A percentile compares a stretch with the other conserved stretches of the same genome.
Conservation (phyloP, 2,113 vertebrate genomes). For the Emydocephalus ijimae region DNA sequence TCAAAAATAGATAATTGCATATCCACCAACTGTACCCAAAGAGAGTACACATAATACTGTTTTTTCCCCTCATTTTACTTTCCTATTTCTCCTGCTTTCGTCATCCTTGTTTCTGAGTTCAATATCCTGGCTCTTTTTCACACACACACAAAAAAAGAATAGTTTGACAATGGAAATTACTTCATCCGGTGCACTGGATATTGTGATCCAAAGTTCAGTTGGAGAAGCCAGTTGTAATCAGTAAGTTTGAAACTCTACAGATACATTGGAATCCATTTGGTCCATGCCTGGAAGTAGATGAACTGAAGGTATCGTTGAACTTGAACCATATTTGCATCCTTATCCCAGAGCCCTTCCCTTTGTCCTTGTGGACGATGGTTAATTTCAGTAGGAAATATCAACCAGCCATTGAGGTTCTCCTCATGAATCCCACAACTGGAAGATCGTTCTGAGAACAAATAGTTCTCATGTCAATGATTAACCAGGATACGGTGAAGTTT, state of each 20-base stretch:
- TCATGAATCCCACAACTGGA: not conserved
- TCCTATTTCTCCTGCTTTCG: conserved; percentile 34
- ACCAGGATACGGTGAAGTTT: not conserved
- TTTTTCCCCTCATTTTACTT: conserved; percentile 32
- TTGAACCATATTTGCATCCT: not conserved
- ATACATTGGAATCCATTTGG: fast-evolving
- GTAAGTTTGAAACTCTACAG: not conserved
- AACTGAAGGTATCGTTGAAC: too few species aligned
- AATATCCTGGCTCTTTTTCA: fast-evolving
- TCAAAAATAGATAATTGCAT: conserved; percentile 14
- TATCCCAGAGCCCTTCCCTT: not conserved
- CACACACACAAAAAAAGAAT: conserved; percentile 8
- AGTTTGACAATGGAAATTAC: not conserved
- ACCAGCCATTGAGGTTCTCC: not conserved
- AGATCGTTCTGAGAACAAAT: not conserved
- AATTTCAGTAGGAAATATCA: not conserved
- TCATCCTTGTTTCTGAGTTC: conserved; percentile 16
- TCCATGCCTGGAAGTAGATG: not conserved
- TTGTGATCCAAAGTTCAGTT: not conserved
- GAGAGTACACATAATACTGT: conserved; percentile 49
- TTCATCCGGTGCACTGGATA: not conserved
- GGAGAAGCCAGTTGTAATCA: conserved; percentile 7
- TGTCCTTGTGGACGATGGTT: not conserved
- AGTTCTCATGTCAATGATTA: not conserved
- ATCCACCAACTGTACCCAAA: conserved; percentile 47